A percentile compares a stretch with the other conserved stretches of the same genome.
Conservation (phyloP, 1,140 invertebrate genomes). For the Lepidurus couesii region DNA sequence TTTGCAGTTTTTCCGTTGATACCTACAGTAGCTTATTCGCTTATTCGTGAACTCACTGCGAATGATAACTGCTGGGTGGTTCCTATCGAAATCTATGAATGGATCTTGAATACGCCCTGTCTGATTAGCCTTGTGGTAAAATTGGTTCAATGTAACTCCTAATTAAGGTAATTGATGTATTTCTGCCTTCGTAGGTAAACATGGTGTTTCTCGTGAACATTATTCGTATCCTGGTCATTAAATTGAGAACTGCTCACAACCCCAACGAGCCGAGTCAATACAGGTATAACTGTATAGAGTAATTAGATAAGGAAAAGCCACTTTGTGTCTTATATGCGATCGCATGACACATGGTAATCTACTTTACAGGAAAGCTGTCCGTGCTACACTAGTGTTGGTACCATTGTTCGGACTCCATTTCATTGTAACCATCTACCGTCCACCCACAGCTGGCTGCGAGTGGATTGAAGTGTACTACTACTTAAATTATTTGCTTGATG, state of each 20-base stretch:
- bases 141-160: neutral
- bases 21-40: slow-evolving; percentile 45
- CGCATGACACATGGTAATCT: slow-evolving; percentile 12
- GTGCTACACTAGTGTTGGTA: slow-evolving; percentile 53
- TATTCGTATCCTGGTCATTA: slow-evolving; percentile 51
- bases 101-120: slow-evolving; percentile 50
- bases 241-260: slow-evolving; percentile 47
- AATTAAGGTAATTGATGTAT: neutral
- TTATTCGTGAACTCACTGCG: slow-evolving; percentile 39
- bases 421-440: slow-evolving; percentile 51
- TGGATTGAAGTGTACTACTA: slow-evolving; percentile 45
- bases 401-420: slow-evolving; percentile 56
- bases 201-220: slow-evolving; percentile 52
- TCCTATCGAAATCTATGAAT: slow-evolving; percentile 47
- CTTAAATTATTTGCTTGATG: slow-evolving; percentile 46
- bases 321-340: neutral
- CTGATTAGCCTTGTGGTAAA: slow-evolving; percentile 49
- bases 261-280: slow-evolving; percentile 54
- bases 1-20: slow-evolving; percentile 47
- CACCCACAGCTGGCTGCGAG: slow-evolving; percentile 41
- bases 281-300: slow-evolving; percentile 44
- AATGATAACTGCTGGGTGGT: slow-evolving; percentile 48
- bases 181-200: slow-evolving; percentile 46
- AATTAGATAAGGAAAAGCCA: neutral
- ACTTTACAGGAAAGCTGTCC: slow-evolving; percentile 51